These are phyloP conservation scores for Eulemur rufifrons DNA, from an alignment of 2,113 vertebrate genomes.

Conservation along the genomic window DNA sequence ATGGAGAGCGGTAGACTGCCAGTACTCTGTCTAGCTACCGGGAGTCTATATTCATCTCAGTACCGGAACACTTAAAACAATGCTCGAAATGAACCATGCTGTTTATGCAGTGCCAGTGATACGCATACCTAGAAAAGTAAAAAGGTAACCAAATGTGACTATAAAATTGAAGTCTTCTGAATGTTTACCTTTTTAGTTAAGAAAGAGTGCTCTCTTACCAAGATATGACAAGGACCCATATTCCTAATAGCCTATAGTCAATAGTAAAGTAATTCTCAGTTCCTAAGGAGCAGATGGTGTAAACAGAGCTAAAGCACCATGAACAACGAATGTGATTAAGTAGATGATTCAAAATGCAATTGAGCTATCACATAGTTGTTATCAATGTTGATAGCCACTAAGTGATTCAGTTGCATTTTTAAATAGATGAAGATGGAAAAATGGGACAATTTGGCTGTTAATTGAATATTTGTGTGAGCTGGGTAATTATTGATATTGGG, in stretches of 20 bases:
- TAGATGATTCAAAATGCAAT: constrained; percentile 38
- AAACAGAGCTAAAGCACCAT: constrained; percentile 28
- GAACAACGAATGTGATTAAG: constrained; percentile 10
- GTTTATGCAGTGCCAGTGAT: neutral
- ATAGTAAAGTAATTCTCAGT: constrained; percentile 31
- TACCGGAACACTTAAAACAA: constrained; percentile 25
- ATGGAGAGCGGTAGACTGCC: constrained; percentile 53
- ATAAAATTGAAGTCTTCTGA: neutral
- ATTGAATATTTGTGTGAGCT: constrained; percentile 9
- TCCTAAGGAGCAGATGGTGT: constrained; percentile 41
- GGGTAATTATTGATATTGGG: neutral
- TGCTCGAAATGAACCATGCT: neutral
- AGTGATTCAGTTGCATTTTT: neutral
- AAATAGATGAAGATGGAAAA: neutral
- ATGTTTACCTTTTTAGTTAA: constrained; percentile 2
- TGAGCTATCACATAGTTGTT: neutral
- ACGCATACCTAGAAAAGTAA: neutral
- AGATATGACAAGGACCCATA: neutral
- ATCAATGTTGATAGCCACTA: neutral
- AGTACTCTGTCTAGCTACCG: constrained; percentile 48
- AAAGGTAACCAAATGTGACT: neutral
- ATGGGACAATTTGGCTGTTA: neutral
- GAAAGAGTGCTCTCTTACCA: neutral
- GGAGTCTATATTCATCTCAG: constrained; percentile 59
- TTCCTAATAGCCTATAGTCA: neutral